Evolutionary conservation across 2,888 invertebrate genomes (phyloP).

Genomic region (Diarsia rubi): DNA sequence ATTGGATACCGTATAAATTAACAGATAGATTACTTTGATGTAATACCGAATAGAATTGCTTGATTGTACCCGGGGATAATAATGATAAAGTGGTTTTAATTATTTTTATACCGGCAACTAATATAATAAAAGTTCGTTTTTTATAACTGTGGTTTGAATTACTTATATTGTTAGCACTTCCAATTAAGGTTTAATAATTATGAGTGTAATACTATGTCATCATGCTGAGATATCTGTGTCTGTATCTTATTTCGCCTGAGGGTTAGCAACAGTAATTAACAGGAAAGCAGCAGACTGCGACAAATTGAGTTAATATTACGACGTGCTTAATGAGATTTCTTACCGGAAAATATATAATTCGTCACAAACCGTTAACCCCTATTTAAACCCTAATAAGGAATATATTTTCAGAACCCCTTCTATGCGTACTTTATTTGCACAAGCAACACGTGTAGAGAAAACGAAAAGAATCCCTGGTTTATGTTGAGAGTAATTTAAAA

Average conservation of each 20-base stretch:
- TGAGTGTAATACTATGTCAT: slow-evolving; percentile 26
- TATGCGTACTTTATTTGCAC: not conserved
- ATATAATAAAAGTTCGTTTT: slow-evolving; percentile 42
- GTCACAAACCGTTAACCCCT: not conserved
- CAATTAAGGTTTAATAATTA: slow-evolving; percentile 46
- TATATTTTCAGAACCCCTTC: not conserved
- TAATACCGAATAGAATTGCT: slow-evolving; percentile 52
- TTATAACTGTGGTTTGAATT: slow-evolving; percentile 33
- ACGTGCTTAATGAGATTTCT: not conserved
- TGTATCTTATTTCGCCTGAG: slow-evolving; percentile 9
- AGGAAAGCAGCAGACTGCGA: not conserved
- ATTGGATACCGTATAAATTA: slow-evolving; percentile 64
- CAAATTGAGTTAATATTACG: not conserved
- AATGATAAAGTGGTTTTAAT: slow-evolving; percentile 54
- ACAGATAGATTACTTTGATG: slow-evolving; percentile 56
- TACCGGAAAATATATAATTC: not conserved
- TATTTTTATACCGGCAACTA: slow-evolving; percentile 48
- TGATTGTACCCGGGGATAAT: slow-evolving; percentile 47
- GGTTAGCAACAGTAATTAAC: not conserved
- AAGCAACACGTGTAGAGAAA: not conserved
- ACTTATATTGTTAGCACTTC: slow-evolving; percentile 42
- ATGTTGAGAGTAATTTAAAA: not conserved
- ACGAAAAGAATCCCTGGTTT: accelerated
- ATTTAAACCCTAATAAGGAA: not conserved
- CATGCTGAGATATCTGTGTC: slow-evolving; percentile 8